Evolutionary conservation across 2,113 vertebrate genomes (phyloP), one percentile per base, ranked within the genome.

Genomic region (Ardeotis arabs): DNA sequence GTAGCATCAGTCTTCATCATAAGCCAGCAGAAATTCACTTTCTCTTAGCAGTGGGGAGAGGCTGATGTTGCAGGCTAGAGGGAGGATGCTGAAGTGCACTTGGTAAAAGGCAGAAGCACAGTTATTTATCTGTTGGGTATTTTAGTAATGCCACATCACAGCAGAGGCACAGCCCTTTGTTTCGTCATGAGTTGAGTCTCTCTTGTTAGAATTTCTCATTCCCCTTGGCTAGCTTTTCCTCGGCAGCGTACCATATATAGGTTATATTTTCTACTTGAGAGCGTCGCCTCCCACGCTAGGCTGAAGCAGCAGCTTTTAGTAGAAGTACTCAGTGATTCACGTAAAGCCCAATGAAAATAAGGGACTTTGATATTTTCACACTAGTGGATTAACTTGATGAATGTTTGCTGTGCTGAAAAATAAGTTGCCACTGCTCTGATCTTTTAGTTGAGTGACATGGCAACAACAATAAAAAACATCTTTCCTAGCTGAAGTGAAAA

Each of bases 261-360:
- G 33, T 76, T 76, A 37, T 62, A 31, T 69, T 93, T 92, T 83
- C 62, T 79, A 39, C 77, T 53, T 73, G 60, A 93, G 56, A 81
- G 20, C 56, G 41, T 75, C 1, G 1, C 90, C 67, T 90, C 28
- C 50, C 50, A 67, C 0, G 2, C 37, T 59, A 80, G 41, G 27
- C 29, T 89, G 69, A 84, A 84, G 52, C 69, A 82, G 64, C 21
- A 84, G 29, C 53, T 83, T 91, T 90, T 76, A 72, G 25, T 73
- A 23, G 33, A 55, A 55, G 22, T 52, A 28, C 20, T 87, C 29
- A 33, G 44, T 56, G 59, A 55, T 90, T 67, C 64, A 27, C 9
- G 12, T 77, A 62, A 95, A 90, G 47, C 41, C 25, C 33, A 31
- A 10, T 63, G 47, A 91, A 94, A 88, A 88, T 70, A 81, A 88